These are phyloP conservation scores for Orthonevra nobilis DNA, from an alignment of 2,888 invertebrate species.

Conservation along the genomic window DNA sequence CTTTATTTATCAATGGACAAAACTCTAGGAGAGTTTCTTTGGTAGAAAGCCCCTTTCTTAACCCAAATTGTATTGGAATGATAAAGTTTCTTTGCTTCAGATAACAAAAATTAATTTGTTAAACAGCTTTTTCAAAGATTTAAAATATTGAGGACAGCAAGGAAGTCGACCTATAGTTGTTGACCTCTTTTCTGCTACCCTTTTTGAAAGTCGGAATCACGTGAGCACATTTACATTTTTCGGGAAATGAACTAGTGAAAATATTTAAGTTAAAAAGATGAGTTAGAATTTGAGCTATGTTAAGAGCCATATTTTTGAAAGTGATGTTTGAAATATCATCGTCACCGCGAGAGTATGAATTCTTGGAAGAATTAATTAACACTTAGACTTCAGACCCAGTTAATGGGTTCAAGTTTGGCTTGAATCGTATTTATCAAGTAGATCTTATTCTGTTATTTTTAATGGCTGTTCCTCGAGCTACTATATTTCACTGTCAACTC, in stretches of 20 bases:
- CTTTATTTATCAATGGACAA: neutral
- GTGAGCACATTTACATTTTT: neutral
- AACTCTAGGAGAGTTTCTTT: too few species aligned
- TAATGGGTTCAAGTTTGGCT: too few species aligned
- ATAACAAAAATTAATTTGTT: neutral
- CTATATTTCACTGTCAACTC: too few species aligned
- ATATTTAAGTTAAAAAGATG: constrained; percentile 5
- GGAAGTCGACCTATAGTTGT: constrained; percentile 3
- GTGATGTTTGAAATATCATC: neutral
- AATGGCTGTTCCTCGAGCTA: too few species aligned
- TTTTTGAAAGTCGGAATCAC: constrained; percentile 4
- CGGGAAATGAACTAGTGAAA: neutral
- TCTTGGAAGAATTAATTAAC: neutral
- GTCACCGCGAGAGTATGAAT: neutral
- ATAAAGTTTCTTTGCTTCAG: neutral
- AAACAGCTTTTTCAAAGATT: constrained; percentile 4
- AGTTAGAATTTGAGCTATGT: neutral
- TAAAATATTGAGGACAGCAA: constrained; percentile 3
- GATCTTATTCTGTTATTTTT: too few species aligned
- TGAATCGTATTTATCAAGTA: too few species aligned
- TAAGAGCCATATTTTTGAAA: neutral
- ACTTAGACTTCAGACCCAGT: neutral
- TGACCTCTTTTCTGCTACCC: constrained; percentile 4
- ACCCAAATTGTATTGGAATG: neutral
- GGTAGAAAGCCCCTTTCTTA: neutral